Percentiles rank a stretch among this genome's conserved stretches.
These are phyloP conservation scores for Agrochola lychnidis DNA, from an alignment of 2,888 invertebrate species.

Conservation along the genomic window DNA sequence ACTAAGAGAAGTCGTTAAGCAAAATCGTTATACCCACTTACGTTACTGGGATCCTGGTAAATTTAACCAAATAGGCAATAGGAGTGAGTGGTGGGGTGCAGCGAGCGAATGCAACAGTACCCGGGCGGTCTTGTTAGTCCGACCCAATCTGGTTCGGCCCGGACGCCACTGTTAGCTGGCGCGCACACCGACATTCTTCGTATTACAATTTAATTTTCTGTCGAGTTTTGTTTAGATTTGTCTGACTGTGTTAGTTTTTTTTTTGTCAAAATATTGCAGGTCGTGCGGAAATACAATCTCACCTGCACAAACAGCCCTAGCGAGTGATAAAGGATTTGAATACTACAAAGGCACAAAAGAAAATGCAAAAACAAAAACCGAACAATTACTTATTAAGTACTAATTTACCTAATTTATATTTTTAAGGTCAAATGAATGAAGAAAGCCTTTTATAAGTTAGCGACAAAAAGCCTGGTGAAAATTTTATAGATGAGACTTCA, in stretches of 20 bases:
- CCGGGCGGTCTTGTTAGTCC: slow-evolving; percentile 82
- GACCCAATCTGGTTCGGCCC: slow-evolving; percentile 78
- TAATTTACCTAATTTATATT: too few species aligned
- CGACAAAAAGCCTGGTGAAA: not conserved
- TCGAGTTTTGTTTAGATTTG: slow-evolving; percentile 17
- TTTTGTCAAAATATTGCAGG: not conserved
- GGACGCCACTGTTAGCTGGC: slow-evolving; percentile 72
- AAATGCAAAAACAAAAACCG: too few species aligned
- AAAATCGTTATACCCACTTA: slow-evolving; percentile 70
- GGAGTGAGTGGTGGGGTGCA: slow-evolving; percentile 77
- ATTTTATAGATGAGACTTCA: not conserved
- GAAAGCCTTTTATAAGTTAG: not conserved
- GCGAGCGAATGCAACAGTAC: slow-evolving; percentile 79
- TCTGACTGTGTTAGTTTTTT: slow-evolving; percentile 23
- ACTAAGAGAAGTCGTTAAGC: slow-evolving; percentile 67
- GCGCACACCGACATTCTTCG: slow-evolving; percentile 62
- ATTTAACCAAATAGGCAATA: slow-evolving; percentile 85
- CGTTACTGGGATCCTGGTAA: slow-evolving; percentile 77
- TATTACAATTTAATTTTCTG: slow-evolving; percentile 46
- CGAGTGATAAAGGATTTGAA: too few species aligned
- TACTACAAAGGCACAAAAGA: too few species aligned
- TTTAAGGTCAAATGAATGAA: not conserved
- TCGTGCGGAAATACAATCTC: not conserved
- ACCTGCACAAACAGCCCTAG: not conserved
- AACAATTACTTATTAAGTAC: too few species aligned